These are phyloP conservation scores for Naja naja DNA, from an alignment of 2,113 vertebrate genomes.

Conservation along the genomic window DNA sequence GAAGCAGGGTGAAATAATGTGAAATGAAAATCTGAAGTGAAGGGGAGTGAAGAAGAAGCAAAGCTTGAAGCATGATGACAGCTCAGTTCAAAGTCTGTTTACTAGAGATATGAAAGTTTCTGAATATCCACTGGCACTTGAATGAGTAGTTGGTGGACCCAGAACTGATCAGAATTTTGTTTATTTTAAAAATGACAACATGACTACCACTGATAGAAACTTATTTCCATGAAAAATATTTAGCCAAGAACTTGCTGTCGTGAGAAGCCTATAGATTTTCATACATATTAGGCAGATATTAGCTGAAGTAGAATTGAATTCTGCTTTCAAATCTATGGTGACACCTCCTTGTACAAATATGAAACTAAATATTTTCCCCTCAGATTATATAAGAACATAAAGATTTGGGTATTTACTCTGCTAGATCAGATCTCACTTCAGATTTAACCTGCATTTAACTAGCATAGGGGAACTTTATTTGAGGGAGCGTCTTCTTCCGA, in stretches of 20 bases:
- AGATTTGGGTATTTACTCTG: neutral
- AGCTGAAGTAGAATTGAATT: neutral
- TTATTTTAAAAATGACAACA: neutral
- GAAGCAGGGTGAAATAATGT: conserved; percentile 14
- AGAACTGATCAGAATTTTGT: neutral
- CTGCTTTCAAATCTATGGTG: neutral
- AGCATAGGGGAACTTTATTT: neutral
- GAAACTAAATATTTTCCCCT: neutral
- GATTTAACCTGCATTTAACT: neutral
- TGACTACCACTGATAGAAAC: neutral
- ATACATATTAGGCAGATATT: neutral
- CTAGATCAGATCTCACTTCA: neutral
- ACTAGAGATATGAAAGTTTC: neutral
- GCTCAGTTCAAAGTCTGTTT: neutral
- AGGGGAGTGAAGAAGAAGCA: too few relatives aligned
- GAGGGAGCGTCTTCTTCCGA: too few relatives aligned
- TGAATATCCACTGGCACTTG: neutral
- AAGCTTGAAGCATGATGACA: neutral
- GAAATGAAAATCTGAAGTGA: neutral
- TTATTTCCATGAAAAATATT: neutral
- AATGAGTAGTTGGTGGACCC: neutral
- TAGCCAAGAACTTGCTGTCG: neutral
- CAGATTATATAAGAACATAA: neutral
- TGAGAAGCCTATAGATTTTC: neutral
- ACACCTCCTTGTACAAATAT: neutral